Evolutionary conservation across 2,888 invertebrate genomes (phyloP).

Genomic region (Watsonalla binaria): DNA sequence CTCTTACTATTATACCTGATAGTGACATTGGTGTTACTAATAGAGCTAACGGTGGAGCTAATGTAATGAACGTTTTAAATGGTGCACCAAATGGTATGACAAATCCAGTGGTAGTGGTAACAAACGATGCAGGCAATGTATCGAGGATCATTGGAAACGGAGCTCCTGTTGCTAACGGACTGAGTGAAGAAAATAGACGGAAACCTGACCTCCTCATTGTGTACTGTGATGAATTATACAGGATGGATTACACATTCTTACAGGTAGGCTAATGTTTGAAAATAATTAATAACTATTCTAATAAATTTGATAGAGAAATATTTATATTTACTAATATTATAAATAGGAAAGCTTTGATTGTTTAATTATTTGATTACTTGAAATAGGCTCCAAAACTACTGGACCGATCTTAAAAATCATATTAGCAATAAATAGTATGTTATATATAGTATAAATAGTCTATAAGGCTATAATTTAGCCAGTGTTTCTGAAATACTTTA

Average conservation of each 20-base stretch:
- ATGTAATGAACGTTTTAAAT: constrained; percentile 1
- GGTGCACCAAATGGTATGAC: neutral
- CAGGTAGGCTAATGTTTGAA: constrained; percentile 62
- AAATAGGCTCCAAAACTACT: too few species aligned
- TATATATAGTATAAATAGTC: too few species aligned
- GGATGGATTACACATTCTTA: constrained; percentile 83
- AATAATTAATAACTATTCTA: too few species aligned
- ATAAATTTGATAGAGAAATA: too few species aligned
- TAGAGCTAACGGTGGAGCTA: constrained; percentile 4
- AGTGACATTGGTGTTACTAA: constrained; percentile 11
- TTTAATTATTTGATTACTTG: too few species aligned
- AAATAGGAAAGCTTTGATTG: too few species aligned
- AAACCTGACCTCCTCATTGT: constrained; percentile 69
- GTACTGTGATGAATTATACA: constrained; percentile 80
- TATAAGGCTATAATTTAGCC: too few species aligned
- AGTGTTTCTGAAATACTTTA: too few species aligned
- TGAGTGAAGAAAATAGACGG: constrained; percentile 15
- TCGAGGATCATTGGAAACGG: constrained; percentile 10
- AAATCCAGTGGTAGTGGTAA: constrained; percentile 8
- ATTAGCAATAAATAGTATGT: too few species aligned
- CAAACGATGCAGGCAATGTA: neutral
- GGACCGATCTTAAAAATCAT: too few species aligned
- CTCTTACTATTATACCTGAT: constrained; percentile 32
- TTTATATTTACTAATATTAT: too few species aligned
- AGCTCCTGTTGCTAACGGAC: constrained; percentile 7